Evolutionary conservation across 2,113 vertebrate species (phyloP).

Genomic region (Isichthys henryi): DNA sequence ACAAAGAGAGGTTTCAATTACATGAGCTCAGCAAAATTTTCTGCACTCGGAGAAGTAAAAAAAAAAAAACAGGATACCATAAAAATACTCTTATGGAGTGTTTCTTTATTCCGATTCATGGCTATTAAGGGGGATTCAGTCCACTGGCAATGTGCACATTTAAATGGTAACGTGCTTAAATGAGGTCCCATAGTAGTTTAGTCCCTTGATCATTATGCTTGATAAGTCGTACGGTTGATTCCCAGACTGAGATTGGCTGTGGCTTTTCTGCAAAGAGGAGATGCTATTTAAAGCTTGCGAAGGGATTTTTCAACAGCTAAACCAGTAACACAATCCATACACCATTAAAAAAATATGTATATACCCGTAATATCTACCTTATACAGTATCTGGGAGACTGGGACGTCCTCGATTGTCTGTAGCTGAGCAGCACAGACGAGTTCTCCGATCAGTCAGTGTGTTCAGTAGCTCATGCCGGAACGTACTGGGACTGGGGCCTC

Average conservation of each 20-base stretch:
- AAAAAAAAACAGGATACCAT: slow-evolving; percentile 1
- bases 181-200: slow-evolving; percentile 3
- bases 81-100: neutral
- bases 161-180: slow-evolving; percentile 16
- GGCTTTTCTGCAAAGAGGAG: neutral
- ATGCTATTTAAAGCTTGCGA: neutral
- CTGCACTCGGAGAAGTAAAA: neutral
- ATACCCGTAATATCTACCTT: neutral
- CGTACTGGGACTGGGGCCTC: neutral
- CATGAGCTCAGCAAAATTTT: neutral
- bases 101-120: neutral
- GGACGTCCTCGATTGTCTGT: neutral
- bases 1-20: slow-evolving; percentile 36
- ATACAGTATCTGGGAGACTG: neutral
- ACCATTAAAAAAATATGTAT: slow-evolving; percentile 1
- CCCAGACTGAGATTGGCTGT: slow-evolving; percentile 6
- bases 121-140: slow-evolving; percentile 10
- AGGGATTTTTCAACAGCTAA: slow-evolving; percentile 1
- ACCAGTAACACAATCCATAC: neutral
- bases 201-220: slow-evolving; percentile 2
- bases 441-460: neutral
- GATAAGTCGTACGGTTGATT: neutral
- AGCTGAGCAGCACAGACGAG: neutral
- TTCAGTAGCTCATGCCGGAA: neutral
- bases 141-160: slow-evolving; percentile 12